Evolutionary conservation across 23 tunicate genomes (phyloP).

Genomic region (Phallusia fumigata): DNA sequence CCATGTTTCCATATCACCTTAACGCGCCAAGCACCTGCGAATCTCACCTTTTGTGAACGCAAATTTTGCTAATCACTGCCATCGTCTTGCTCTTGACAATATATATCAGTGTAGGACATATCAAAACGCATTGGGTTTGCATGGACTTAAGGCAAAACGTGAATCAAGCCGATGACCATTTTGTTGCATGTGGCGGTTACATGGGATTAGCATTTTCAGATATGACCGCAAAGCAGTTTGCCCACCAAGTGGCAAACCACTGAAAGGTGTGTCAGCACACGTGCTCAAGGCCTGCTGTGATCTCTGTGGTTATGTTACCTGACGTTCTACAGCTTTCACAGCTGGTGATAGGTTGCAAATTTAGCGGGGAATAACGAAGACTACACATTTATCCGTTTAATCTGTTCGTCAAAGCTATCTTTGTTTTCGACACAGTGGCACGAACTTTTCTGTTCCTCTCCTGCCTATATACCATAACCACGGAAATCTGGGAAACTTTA

Average conservation of each 20-base stretch:
- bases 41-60: neutral
- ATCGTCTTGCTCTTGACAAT: neutral
- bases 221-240: neutral
- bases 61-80: neutral
- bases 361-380: too few species aligned
- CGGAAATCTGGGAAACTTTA: neutral
- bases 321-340: too few species aligned
- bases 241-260: too few species aligned
- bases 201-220: neutral
- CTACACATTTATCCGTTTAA: too few species aligned
- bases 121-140: neutral
- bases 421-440: too few species aligned
- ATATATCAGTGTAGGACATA: neutral
- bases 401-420: too few species aligned
- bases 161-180: neutral
- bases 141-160: neutral
- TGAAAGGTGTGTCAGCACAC: too few species aligned
- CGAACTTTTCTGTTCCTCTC: too few species aligned
- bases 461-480: too few species aligned
- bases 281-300: too few species aligned
- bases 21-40: neutral
- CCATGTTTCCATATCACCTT: neutral
- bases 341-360: too few species aligned
- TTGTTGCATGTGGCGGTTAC: constrained; percentile 1
- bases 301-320: too few species aligned